Base-by-base conservation (phyloP, 2,113 vertebrate species). In the Anolis sagrei region DNA sequence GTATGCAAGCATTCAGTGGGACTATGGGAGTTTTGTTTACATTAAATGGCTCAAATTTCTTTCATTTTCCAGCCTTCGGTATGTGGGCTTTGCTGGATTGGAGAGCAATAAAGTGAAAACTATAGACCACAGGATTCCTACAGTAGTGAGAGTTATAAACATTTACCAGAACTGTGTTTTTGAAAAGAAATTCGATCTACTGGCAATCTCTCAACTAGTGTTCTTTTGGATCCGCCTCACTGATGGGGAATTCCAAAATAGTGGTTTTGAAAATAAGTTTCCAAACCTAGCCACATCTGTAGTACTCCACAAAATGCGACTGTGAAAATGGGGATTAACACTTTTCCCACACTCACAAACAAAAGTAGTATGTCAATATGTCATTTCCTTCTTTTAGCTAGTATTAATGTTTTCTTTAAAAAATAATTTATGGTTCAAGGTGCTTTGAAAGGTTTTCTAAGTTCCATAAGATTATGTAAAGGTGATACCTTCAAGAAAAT, bases 341-440 rank as follows among this genome's bases (percentile, higher is more conserved):
- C 48, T 79, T 90, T 90, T 88, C 93, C 92, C 92, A 93, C 92
- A 93, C 91, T 92, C 92, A 89, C 0, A 0, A 83, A 88, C 44
- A 72, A 86, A 93, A 85, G 90, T 87, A 93, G 87, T 79, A 87
- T 92, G 93, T 95, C 87, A 89, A 88, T 92, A 87, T 90, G 86
- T 88, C 82, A 29, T 49, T 81, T 23, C 25, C 7, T 61, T 25
- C 4, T 58, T 58, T 58, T 58, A 3, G 54, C 14, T 58, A 58
- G 54, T 58, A 18, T 58, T 58, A 58, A 58, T 58, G 16, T 58
- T 58, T 58, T 58, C 39, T 44, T 44, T 44, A 44, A 58, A 58
- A 18, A 58, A 58, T 58, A 58, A 58, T n/a, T 66, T 36, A n/a
- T 16, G 11, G 10, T 39, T 73, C 19, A 64, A 44, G 23, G 16